phyloP scores from a whole-genome alignment of 2,888 invertebrate genomes.

The Hyposoter dolosus region DNA sequence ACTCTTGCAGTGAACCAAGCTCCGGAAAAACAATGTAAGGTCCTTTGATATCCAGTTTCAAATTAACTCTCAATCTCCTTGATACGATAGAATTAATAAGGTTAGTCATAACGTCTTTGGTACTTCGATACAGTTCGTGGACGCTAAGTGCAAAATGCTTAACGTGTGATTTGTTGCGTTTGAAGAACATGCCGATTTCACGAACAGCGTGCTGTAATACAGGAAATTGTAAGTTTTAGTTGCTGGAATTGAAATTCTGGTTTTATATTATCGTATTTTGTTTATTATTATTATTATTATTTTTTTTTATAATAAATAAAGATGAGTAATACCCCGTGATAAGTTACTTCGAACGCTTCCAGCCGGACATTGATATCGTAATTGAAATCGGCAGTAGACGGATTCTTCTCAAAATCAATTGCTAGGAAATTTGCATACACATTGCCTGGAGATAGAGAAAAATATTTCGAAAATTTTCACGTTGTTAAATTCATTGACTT shows the following conservation, averaged over 20 bases:
- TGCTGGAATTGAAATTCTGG: not conserved
- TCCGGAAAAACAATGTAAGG: conserved; percentile 92
- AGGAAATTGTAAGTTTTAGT: conserved; percentile 38
- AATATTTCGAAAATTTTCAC: not conserved
- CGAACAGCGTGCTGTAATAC: conserved; percentile 89
- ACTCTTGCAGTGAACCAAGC: conserved; percentile 90
- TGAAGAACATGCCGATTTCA: conserved; percentile 90
- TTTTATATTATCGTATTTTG: not conserved
- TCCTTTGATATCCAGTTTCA: conserved; percentile 91
- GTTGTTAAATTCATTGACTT: not conserved
- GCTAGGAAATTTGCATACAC: conserved; percentile 90
- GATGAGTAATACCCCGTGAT: conserved; percentile 92
- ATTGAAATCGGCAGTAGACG: conserved; percentile 88
- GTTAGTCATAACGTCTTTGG: conserved; percentile 81
- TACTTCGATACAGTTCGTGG: conserved; percentile 76
- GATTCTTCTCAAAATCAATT: conserved; percentile 91
- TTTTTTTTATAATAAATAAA: too few species aligned
- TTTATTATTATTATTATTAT: not conserved
- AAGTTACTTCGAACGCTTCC: conserved; percentile 91
- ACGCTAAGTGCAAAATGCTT: conserved; percentile 83
- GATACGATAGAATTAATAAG: conserved; percentile 86
- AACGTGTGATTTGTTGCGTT: conserved; percentile 86
- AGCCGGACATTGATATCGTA: conserved; percentile 89
- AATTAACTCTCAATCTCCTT: conserved; percentile 87
- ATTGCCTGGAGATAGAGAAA: conserved; percentile 83